A percentile compares a stretch with the other conserved stretches of the same genome.
Conservation (phyloP, 2,113 vertebrate genomes). For the Atherinomorus stipes region DNA sequence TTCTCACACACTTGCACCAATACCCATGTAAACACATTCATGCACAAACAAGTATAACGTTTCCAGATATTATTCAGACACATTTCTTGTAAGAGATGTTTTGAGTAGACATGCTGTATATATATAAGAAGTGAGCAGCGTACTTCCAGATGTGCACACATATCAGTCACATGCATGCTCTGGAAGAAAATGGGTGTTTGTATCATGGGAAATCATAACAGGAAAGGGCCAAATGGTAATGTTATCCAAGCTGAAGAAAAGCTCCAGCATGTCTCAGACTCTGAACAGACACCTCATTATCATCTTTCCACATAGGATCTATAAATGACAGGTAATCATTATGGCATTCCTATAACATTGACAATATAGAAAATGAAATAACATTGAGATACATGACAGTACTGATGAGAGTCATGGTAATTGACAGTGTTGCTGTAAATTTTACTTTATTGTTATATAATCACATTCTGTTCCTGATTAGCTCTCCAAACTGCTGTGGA, state of each 20-base stretch:
- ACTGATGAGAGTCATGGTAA: not conserved
- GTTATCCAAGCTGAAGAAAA: conserved; percentile 26
- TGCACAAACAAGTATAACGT: conserved; percentile 1
- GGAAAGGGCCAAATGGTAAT: conserved; percentile 45
- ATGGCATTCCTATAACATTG: not conserved
- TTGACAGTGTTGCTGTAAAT: conserved; percentile 13
- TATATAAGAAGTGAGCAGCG: conserved; percentile 32
- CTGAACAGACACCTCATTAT: conserved; percentile 63
- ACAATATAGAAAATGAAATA: not conserved
- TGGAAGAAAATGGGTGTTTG: conserved; percentile 56
- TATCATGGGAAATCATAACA: conserved; percentile 71
- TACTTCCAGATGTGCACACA: conserved; percentile 74
- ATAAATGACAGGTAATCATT: conserved; percentile 26
- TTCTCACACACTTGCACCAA: not conserved
- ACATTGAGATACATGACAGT: not conserved
- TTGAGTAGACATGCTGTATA: conserved; percentile 51
- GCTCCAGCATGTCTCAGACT: conserved; percentile 39
- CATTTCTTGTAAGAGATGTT: conserved; percentile 29
- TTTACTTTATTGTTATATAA: conserved; percentile 12
- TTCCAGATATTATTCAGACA: conserved; percentile 23
- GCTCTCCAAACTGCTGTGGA: conserved; percentile 33
- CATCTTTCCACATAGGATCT: conserved; percentile 37
- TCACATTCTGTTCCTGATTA: conserved; percentile 43
- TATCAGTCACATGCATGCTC: conserved; percentile 42
- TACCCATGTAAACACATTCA: conserved; percentile 13